Evolutionary conservation across 1,140 invertebrate genomes (phyloP).

Genomic region (Drosophila gunungcola): DNA sequence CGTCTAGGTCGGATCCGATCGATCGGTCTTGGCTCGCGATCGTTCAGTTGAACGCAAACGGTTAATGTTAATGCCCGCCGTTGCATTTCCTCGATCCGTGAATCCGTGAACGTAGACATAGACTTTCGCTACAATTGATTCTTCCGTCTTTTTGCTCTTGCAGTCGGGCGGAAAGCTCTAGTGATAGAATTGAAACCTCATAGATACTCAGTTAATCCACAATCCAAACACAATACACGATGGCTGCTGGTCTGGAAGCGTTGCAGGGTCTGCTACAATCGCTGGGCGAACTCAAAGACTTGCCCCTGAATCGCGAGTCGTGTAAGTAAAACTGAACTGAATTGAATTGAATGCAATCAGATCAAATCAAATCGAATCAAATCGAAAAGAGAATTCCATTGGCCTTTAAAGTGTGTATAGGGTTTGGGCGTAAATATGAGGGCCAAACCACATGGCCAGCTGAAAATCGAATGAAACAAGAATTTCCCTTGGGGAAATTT

Average conservation of each 20-base stretch:
- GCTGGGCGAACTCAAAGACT: conserved; percentile 71
- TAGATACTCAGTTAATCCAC: conserved; percentile 20
- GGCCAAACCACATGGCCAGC: conserved; percentile 43
- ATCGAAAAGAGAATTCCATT: conserved; percentile 25
- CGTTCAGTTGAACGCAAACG: conserved; percentile 64
- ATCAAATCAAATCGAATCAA: neutral
- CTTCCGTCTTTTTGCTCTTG: conserved; percentile 37
- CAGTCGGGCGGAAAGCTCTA: conserved; percentile 48
- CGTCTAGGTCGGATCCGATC: conserved; percentile 53
- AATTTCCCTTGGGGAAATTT: conserved; percentile 49
- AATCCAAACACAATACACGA: conserved; percentile 35
- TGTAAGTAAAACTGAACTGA: conserved; percentile 63
- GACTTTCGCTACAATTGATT: conserved; percentile 49
- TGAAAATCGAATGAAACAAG: conserved; percentile 20
- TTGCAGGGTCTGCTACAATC: conserved; percentile 64
- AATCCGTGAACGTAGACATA: conserved; percentile 31
- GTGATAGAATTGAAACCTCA: conserved; percentile 45
- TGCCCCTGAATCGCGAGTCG: conserved; percentile 74
- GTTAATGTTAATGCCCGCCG: conserved; percentile 75
- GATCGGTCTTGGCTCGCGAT: conserved; percentile 43
- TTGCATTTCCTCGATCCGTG: conserved; percentile 66
- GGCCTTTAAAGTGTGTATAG: conserved; percentile 14
- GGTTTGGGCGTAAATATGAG: conserved; percentile 22
- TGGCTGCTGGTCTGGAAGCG: conserved; percentile 79
- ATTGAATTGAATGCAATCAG: too few species aligned